phyloP scores from a whole-genome alignment of 2,888 invertebrate genomes.

The Phyto melanocephala region DNA sequence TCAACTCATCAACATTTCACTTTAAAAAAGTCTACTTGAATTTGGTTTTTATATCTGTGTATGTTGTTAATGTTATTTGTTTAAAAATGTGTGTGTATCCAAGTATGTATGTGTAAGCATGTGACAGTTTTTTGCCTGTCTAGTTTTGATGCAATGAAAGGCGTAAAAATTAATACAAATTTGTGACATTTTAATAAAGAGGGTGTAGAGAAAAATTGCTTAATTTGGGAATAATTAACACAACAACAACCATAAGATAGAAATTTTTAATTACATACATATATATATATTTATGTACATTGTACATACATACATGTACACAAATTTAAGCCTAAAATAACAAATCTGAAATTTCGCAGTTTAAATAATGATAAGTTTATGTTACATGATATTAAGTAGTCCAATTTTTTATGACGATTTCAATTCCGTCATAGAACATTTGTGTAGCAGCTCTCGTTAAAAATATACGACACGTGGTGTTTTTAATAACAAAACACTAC shows the following conservation, averaged over 20 bases:
- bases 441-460: no score
- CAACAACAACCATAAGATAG: not conserved
- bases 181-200: slow-evolving; percentile 14
- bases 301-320: no score
- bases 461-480: no score
- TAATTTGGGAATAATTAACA: not conserved
- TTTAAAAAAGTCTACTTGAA: slow-evolving; percentile 43
- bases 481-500: no score
- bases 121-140: not conserved
- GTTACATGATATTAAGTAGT: no score
- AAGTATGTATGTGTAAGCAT: not conserved
- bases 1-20: slow-evolving; percentile 49
- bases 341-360: no score
- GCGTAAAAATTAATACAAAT: slow-evolving; percentile 42
- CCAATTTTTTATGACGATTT: no score
- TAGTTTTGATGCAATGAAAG: slow-evolving; percentile 13
- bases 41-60: not conserved
- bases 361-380: no score
- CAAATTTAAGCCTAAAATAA: no score
- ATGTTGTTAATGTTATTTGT: slow-evolving; percentile 1
- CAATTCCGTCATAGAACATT: no score
- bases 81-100: not conserved
- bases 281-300: no score
- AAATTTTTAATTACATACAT: no score
- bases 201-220: slow-evolving; percentile 11